Base-by-base conservation (phyloP, 2,113 vertebrate species). In the Psammodynastes pulverulentus region DNA sequence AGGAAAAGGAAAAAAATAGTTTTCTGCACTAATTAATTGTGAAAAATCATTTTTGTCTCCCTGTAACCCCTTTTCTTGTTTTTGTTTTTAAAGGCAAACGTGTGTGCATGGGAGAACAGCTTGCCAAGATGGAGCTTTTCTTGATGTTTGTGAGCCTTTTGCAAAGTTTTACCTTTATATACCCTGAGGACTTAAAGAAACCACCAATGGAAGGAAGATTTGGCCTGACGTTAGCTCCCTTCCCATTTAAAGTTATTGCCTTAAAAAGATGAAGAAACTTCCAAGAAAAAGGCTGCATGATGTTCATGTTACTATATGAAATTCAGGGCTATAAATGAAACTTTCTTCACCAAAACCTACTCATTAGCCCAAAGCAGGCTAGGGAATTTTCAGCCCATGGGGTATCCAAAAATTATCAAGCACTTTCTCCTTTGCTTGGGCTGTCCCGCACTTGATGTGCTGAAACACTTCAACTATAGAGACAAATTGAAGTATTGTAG, bases 111-210 rank as follows among this genome's bases (percentile, higher is more conserved):
- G 99, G 99, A 62, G 99, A 99, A 94, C 99, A 99, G 94, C 96
- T 99, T 97, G 99, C 99, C 12, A 99, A 99, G 97, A 99, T 99
- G 99, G 99, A 99, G 96, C 93, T 99, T 12, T 99, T 99, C 96
- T 97, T 99, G 95, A 98, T 98, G 87, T 98, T 99, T 53, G 97
- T 97, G 92, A 98, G 96, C 91, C 97, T 99, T 58, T 97, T 99
- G 97, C 98, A 99, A 96, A 97, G 97, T 86, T 99, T 99, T 95
- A 97, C 88, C 0, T 99, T 99, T 92, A 91, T 96, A 45, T 97
- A 98, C 12, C 98, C 99, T 0, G 95, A 98, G 88, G 98, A 97
- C 17, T 94, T 91, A 24, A 67, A 95, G 91, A 97, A 98, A 88
- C 99, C 98, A 17, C 53, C 96, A 0, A 96, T 99, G 97, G 97